These are phyloP conservation scores for Ecliptopera silaceata DNA, from an alignment of 2,888 invertebrate genomes.

Conservation along the genomic window DNA sequence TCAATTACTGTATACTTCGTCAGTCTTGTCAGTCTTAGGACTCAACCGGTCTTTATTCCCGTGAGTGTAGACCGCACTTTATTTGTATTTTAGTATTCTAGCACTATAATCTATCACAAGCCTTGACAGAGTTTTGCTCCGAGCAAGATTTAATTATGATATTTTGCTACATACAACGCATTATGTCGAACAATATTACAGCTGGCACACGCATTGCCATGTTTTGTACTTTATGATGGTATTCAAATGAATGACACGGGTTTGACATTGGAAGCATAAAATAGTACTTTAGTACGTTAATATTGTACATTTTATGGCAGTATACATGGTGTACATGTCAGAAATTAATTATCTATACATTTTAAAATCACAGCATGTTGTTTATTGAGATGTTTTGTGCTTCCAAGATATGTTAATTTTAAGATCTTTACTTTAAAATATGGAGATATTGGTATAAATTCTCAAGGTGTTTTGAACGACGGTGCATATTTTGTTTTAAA, in stretches of 20 bases:
- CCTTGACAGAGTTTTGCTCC: slow-evolving; percentile 37
- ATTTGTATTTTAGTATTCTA: slow-evolving; percentile 14
- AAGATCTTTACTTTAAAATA: slow-evolving; percentile 3
- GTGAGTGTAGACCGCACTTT: too few relatives aligned
- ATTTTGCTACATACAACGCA: slow-evolving; percentile 33
- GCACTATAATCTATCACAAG: slow-evolving; percentile 24
- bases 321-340: not conserved
- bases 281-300: not conserved
- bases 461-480: too few relatives aligned
- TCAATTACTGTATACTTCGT: too few relatives aligned
- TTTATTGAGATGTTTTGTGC: slow-evolving; percentile 13
- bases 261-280: slow-evolving; percentile 20
- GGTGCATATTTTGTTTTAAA: not conserved
- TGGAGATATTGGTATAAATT: slow-evolving; percentile 30
- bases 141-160: slow-evolving; percentile 27
- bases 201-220: slow-evolving; percentile 23
- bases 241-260: slow-evolving; percentile 37
- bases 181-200: slow-evolving; percentile 30
- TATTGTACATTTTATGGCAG: not conserved
- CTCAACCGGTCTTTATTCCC: too few relatives aligned
- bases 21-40: too few relatives aligned
- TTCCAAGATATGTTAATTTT: slow-evolving; percentile 16
- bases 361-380: not conserved
- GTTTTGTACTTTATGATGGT: slow-evolving; percentile 23
- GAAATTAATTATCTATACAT: not conserved